A percentile compares a stretch with the other conserved stretches of the same genome.
These are phyloP conservation scores for Spea hammondii DNA, from an alignment of 2,797 vertebrate genomes.

Conservation along the genomic window DNA sequence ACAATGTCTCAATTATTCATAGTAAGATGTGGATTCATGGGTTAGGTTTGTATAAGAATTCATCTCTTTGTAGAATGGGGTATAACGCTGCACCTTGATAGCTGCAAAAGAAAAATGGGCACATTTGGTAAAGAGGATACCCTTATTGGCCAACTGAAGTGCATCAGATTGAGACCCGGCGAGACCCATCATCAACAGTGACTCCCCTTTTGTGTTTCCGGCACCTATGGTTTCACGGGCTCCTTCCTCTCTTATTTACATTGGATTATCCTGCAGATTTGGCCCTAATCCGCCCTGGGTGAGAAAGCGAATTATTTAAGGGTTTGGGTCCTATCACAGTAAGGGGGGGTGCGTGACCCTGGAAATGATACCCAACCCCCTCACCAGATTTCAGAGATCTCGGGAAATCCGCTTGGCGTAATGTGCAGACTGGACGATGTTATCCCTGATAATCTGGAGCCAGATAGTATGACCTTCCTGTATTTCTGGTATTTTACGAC, in stretches of 20 bases:
- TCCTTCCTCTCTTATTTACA: neutral
- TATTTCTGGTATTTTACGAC: conserved; percentile 11
- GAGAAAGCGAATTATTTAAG: neutral
- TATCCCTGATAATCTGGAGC: neutral
- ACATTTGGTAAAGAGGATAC: too few species aligned
- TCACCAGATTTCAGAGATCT: neutral
- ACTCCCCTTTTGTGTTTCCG: too few species aligned
- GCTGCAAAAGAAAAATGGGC: too few species aligned
- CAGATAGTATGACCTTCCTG: neutral
- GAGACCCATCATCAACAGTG: too few species aligned
- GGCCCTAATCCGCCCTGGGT: neutral
- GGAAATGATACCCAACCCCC: neutral
- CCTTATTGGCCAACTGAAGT: too few species aligned
- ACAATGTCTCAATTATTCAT: too few species aligned
- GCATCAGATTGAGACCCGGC: too few species aligned
- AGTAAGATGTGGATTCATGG: too few species aligned
- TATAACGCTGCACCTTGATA: too few species aligned
- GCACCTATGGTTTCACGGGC: too few species aligned
- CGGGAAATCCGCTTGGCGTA: neutral
- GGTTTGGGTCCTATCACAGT: neutral
- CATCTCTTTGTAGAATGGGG: too few species aligned
- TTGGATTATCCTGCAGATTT: neutral
- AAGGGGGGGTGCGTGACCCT: neutral
- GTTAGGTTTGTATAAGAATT: too few species aligned
- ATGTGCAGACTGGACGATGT: neutral